A percentile compares a stretch with the other conserved stretches of the same genome.
These are phyloP conservation scores for Silvanus unidentatus DNA, from an alignment of 2,888 invertebrate species.

Conservation along the genomic window DNA sequence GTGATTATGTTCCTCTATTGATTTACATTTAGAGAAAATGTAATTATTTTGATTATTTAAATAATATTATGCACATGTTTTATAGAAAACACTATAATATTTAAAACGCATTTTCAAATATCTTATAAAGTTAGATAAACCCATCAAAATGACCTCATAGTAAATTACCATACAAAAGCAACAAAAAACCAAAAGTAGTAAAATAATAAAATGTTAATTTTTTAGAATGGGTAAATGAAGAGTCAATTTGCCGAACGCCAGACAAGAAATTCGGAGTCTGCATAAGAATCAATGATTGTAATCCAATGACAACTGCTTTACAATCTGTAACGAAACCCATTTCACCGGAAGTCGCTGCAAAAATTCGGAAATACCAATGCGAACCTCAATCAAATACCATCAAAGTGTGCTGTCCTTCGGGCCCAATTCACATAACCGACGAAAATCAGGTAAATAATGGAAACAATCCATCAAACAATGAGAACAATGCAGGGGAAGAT, in stretches of 20 bases:
- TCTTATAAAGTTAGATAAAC: too few relatives aligned
- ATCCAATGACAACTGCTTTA: constrained; percentile 24
- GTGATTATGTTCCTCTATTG: too few relatives aligned
- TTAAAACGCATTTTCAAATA: too few relatives aligned
- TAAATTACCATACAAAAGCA: too few relatives aligned
- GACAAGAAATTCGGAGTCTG: constrained; percentile 39
- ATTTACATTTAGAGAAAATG: too few relatives aligned
- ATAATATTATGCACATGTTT: too few relatives aligned
- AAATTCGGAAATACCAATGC: constrained; percentile 35
- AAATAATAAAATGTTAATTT: too few relatives aligned
- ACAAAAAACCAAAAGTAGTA: too few relatives aligned
- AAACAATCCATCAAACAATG: background rate
- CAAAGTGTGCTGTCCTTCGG: constrained; percentile 52
- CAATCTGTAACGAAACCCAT: constrained; percentile 22
- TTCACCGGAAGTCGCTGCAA: constrained; percentile 15
- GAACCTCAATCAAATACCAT: constrained; percentile 42
- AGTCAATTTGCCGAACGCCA: constrained; percentile 39
- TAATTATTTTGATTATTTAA: too few relatives aligned
- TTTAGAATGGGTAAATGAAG: constrained; percentile 33
- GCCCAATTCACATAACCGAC: constrained; percentile 14
- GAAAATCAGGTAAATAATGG: too few relatives aligned
- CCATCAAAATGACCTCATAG: too few relatives aligned
- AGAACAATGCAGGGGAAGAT: constrained; percentile 27
- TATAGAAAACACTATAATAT: too few relatives aligned
- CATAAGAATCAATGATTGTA: constrained; percentile 33